A percentile compares a stretch with the other conserved stretches of the same genome.
phyloP scores from a whole-genome alignment of 2,113 vertebrate species.

The Marmota flaviventris region DNA sequence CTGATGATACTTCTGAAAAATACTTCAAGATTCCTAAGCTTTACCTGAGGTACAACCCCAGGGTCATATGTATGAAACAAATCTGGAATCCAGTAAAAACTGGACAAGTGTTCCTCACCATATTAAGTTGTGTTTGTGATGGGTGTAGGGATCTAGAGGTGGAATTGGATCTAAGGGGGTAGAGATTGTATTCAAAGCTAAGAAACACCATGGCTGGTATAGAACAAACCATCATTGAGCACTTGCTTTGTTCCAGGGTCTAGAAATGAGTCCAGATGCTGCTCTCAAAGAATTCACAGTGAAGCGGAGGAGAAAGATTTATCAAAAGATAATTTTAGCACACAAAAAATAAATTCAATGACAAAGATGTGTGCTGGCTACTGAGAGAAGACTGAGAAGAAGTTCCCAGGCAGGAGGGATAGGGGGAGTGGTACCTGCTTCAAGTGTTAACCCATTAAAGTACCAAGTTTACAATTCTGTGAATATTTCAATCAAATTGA shows the following conservation, averaged over 20 bases:
- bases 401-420: not conserved
- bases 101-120: not conserved
- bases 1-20: not conserved
- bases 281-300: not conserved
- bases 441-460: not conserved
- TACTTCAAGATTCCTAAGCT: not conserved
- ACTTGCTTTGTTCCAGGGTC: not conserved
- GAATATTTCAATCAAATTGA: not conserved
- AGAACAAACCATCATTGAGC: not conserved
- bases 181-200: constrained; percentile 1
- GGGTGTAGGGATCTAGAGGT: not conserved
- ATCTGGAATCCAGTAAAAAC: constrained; percentile 22
- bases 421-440: not conserved
- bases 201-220: not conserved
- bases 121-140: not conserved
- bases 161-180: not conserved
- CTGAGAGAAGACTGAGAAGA: constrained; percentile 26
- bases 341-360: not conserved
- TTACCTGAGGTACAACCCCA: not conserved
- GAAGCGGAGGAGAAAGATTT: constrained; percentile 28
- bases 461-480: not conserved
- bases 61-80: constrained; percentile 4
- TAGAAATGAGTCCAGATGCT: constrained; percentile 51
- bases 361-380: not conserved
- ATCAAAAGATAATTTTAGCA: constrained; percentile 11